These are phyloP conservation scores for Zosterops lateralis DNA, from an alignment of 2,113 vertebrate genomes.

Conservation along the genomic window DNA sequence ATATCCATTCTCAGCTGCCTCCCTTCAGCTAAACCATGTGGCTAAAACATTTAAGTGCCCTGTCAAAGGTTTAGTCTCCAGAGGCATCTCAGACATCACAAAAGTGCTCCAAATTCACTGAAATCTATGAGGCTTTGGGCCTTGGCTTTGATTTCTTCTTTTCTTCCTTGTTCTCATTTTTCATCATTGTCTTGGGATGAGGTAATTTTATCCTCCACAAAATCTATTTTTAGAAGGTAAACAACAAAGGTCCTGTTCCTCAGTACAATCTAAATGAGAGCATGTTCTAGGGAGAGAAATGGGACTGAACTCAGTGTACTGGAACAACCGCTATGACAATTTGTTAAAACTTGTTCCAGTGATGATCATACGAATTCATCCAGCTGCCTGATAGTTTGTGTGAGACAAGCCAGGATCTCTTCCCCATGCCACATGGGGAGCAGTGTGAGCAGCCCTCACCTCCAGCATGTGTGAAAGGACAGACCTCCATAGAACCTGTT, in stretches of 20 bases:
- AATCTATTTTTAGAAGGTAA: conserved; percentile 54
- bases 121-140: conserved; percentile 2
- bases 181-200: not conserved
- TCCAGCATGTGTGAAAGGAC: rapidly evolving
- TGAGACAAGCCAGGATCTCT: not conserved
- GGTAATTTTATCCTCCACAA: conserved; percentile 16
- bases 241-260: not conserved
- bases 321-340: conserved; percentile 49
- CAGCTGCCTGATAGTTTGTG: not conserved
- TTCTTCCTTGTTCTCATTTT: conserved; percentile 20
- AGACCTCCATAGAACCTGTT: rapidly evolving
- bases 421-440: not conserved
- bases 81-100: conserved; percentile 19
- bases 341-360: conserved; percentile 44
- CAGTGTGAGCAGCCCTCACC: not conserved
- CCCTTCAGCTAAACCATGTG: not conserved
- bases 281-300: conserved; percentile 14
- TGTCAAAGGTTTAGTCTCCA: conserved; percentile 37
- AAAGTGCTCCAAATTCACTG: not conserved
- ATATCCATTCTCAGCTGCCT: not conserved
- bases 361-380: not conserved
- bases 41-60: conserved; percentile 23
- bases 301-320: conserved; percentile 16
- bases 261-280: conserved; percentile 25
- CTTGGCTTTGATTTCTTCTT: conserved; percentile 7